Evolutionary conservation across 2,797 vertebrate species (phyloP).

Genomic region (Threskiornis aethiopicus): DNA sequence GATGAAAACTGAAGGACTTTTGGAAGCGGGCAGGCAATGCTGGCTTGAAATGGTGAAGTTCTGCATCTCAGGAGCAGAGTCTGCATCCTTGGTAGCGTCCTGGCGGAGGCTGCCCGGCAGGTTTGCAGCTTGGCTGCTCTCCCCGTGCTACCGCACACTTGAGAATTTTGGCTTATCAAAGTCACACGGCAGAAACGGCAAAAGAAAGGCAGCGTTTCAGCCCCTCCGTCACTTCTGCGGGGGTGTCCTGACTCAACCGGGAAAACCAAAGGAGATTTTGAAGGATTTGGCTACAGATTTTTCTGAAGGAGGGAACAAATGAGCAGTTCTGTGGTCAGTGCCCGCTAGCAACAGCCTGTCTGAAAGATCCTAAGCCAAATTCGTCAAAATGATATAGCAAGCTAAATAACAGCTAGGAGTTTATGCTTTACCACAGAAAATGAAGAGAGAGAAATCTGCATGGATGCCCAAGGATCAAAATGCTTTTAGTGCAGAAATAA

Average conservation of each 20-base stretch:
- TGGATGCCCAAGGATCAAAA: neutral
- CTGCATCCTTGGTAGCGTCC: neutral
- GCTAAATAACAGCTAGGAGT: neutral
- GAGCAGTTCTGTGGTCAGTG: neutral
- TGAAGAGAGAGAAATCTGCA: neutral
- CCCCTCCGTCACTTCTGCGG: neutral
- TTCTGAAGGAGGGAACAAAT: neutral
- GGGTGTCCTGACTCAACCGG: slow-evolving; percentile 1
- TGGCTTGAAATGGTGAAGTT: neutral
- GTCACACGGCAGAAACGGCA: neutral
- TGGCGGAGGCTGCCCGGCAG: no score
- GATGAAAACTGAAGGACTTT: neutral
- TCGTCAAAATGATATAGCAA: neutral
- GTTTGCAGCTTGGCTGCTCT: neutral
- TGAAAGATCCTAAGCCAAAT: neutral
- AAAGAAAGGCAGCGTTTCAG: neutral
- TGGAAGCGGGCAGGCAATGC: neutral
- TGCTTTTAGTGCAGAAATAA: neutral
- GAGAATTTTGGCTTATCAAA: neutral
- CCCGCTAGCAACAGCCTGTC: neutral
- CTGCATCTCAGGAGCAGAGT: neutral
- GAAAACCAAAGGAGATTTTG: rapidly evolving
- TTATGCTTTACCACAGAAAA: neutral
- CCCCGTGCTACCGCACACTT: neutral
- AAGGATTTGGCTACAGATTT: neutral